Percentiles rank a stretch among this genome's conserved stretches.
Conservation (phyloP, 2,888 invertebrate species). For the Lysandra coridon region DNA sequence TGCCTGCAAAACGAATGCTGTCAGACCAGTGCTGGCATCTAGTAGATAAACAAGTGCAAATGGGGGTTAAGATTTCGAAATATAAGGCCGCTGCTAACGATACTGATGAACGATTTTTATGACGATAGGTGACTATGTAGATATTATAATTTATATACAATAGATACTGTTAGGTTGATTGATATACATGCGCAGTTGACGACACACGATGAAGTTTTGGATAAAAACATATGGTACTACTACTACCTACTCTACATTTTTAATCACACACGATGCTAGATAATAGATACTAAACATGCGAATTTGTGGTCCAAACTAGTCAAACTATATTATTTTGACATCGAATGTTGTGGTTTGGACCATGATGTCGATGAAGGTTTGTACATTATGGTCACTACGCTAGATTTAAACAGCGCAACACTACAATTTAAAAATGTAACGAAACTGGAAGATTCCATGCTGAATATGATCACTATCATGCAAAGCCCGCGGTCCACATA, state of each 20-base stretch:
- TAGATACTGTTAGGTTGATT: constrained; percentile 8
- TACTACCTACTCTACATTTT: neutral
- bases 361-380: neutral
- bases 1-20: constrained; percentile 59
- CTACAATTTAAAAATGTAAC: too few species aligned
- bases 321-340: neutral
- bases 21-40: neutral
- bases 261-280: neutral
- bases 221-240: neutral
- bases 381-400: neutral
- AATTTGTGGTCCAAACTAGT: neutral
- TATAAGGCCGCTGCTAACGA: constrained; percentile 3
- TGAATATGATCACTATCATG: neutral
- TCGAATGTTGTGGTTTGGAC: neutral
- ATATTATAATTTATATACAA: neutral
- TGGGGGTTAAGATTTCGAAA: constrained; percentile 4
- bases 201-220: neutral
- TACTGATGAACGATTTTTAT: neutral
- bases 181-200: neutral
- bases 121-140: neutral
- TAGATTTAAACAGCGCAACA: neutral
- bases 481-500: constrained; percentile 16
- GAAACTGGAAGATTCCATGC: neutral
- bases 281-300: neutral
- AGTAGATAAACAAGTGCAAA: constrained; percentile 9